phyloP scores from a whole-genome alignment of 2,888 invertebrate species.

The Caenorhabditis panamensis region DNA sequence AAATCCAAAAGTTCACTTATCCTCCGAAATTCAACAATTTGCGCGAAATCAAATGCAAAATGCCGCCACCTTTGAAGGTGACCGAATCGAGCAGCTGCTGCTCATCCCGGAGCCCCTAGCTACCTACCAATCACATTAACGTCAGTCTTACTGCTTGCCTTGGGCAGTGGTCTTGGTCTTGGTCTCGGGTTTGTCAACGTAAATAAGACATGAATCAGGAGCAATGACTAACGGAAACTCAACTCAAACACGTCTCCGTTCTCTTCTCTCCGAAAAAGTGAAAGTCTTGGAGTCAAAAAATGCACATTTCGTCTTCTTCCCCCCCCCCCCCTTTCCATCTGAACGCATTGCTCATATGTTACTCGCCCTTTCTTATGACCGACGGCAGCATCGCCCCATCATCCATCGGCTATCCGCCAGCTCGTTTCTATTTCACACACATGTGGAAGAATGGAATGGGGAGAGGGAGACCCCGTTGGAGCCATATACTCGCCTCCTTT shows the following conservation, averaged over 20 bases:
- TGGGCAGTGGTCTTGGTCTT: too few relatives aligned
- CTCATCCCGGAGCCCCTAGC: background rate
- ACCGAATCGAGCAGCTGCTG: conserved; percentile 24
- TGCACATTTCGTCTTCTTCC: background rate
- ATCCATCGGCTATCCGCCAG: conserved; percentile 27
- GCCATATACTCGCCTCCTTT: conserved; percentile 66
- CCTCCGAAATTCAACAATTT: conserved; percentile 33
- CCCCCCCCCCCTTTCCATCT: background rate
- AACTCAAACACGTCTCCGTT: too few relatives aligned
- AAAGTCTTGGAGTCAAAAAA: background rate
- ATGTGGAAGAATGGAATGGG: too few relatives aligned
- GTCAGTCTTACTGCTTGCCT: background rate
- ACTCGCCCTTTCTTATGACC: conserved; percentile 35
- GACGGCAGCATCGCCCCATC: background rate
- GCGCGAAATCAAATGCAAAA: conserved; percentile 28
- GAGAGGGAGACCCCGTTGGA: conserved; percentile 9
- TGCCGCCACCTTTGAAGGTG: conserved; percentile 27
- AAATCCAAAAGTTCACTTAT: conserved; percentile 1
- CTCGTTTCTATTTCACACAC: conserved; percentile 55
- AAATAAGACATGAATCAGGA: too few relatives aligned
- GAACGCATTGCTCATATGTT: conserved; percentile 18
- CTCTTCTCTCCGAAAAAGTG: too few relatives aligned
- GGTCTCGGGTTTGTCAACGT: too few relatives aligned
- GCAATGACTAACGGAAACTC: too few relatives aligned
- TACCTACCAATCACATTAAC: conserved; percentile 1